Conservation (phyloP, 2,888 invertebrate species). For the Cephus spinipes region DNA sequence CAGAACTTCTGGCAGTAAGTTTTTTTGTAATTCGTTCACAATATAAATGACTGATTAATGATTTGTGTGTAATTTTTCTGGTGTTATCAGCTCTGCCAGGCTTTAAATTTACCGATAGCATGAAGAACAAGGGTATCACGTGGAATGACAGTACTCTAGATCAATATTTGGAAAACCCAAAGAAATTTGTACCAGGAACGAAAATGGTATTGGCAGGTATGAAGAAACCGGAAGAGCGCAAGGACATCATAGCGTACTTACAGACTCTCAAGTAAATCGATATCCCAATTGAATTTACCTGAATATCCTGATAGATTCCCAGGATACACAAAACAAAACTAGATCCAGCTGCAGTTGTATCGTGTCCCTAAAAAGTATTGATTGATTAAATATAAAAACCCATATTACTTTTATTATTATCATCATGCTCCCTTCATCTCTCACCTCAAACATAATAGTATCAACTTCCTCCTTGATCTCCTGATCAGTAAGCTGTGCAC, state of each 20-base stretch:
- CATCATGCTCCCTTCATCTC: neutral
- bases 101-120: slow-evolving; percentile 73
- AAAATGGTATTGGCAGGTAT: slow-evolving; percentile 82
- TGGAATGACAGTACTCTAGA: slow-evolving; percentile 77
- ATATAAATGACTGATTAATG: neutral
- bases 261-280: slow-evolving; percentile 52
- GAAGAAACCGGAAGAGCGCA: slow-evolving; percentile 76
- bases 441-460: slow-evolving; percentile 88
- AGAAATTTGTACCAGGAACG: slow-evolving; percentile 80
- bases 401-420: neutral
- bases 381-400: neutral
- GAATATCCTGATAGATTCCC: slow-evolving; percentile 80
- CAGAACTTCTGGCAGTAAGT: slow-evolving; percentile 49
- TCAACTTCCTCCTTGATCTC: slow-evolving; percentile 88
- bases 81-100: slow-evolving; percentile 60
- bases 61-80: slow-evolving; percentile 7
- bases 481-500: slow-evolving; percentile 77
- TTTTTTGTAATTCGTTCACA: neutral
- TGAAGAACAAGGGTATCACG: slow-evolving; percentile 74
- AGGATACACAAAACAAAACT: slow-evolving; percentile 85
- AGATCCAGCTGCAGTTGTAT: slow-evolving; percentile 85
- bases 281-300: slow-evolving; percentile 58
- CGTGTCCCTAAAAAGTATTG: slow-evolving; percentile 73
- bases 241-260: slow-evolving; percentile 76
- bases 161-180: slow-evolving; percentile 77